These are phyloP conservation scores for Sphenodon punctatus DNA, from an alignment of 2,797 vertebrate species.

Conservation along the genomic window DNA sequence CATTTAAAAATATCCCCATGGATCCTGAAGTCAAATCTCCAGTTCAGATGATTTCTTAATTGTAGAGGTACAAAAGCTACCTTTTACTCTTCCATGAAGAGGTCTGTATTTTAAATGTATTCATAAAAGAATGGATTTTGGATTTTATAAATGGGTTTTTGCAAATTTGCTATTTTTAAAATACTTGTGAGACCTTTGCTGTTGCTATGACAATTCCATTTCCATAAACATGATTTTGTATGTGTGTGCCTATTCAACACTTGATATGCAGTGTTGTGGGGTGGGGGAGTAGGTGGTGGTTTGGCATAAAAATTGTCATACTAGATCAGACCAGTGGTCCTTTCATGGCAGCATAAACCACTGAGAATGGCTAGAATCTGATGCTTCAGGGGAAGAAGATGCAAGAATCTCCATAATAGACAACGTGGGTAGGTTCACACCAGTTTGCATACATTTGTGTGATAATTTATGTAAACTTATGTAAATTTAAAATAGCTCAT, in stretches of 20 bases:
- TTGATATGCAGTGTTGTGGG: conserved; percentile 6
- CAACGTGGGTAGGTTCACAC: no score
- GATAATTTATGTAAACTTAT: no score
- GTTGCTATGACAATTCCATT: conserved; percentile 77
- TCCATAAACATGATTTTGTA: conserved; percentile 76
- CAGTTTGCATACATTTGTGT: no score
- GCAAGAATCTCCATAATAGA: not conserved
- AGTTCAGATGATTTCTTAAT: not conserved
- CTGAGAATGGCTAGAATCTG: not conserved
- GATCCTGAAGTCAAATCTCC: not conserved
- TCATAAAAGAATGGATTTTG: conserved; percentile 63
- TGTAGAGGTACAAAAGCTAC: not conserved
- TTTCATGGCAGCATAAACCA: not conserved
- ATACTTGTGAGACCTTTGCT: conserved; percentile 75
- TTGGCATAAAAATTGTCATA: conserved; percentile 5
- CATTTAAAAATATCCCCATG: not conserved
- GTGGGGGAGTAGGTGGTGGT: conserved; percentile 36
- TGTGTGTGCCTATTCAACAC: conserved; percentile 49
- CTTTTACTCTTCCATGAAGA: conserved; percentile 14
- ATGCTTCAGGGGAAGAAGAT: not conserved
- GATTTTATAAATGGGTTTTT: conserved; percentile 70
- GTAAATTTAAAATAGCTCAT: no score
- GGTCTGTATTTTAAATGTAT: conserved; percentile 29
- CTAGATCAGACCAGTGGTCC: not conserved
- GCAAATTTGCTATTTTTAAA: conserved; percentile 80